Evolutionary conservation across 2,888 invertebrate species (phyloP), one percentile per base, ranked within the genome.

Genomic region (Eupithecia inturbata): DNA sequence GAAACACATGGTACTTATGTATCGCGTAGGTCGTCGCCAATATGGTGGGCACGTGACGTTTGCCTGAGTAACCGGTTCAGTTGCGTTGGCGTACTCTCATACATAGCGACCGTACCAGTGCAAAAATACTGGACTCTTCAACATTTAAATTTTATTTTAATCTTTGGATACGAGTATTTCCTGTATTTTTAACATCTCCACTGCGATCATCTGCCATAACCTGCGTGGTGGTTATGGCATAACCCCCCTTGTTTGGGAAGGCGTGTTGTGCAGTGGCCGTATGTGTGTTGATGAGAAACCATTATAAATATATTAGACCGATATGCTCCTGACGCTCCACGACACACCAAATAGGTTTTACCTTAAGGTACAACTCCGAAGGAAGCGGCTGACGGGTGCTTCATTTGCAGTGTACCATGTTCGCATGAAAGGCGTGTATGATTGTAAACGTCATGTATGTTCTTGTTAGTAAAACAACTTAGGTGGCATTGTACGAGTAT

Each of bases 1-100:
- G 41, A 53, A 69, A 69, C 69, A 68, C 68, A 72, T 72, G 68
- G 57, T 16, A 63, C 39, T 41, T 16, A 63, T 31, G 72, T 64
- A 53, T 53, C 41, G 41, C 72, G 68, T 73, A 69, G 73, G 57
- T 64, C 73, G 69, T 26, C 66, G 36, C 68, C 53, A 72, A 73
- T 68, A 72, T 67, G 45, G 49, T 63, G 68, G 49, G 41, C 62
- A 72, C 41, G 22, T 71, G 71, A 67, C 62, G 71, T 28, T 33
- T 3, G 45, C 28, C 63, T 49, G 62, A 63, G 28, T 70, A 70
- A 70, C 70, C 70, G 63, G 70, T 70, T 63, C 22, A 36, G 26
- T 14, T 41, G 39, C 39, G 39, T 39, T 3, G 66, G 39, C 63
- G 31, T 7, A 63, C n/a, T 63, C 63, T 45, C 53, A 14, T 36